Conservation (phyloP, 2,113 vertebrate genomes). For the Dromaius novaehollandiae region DNA sequence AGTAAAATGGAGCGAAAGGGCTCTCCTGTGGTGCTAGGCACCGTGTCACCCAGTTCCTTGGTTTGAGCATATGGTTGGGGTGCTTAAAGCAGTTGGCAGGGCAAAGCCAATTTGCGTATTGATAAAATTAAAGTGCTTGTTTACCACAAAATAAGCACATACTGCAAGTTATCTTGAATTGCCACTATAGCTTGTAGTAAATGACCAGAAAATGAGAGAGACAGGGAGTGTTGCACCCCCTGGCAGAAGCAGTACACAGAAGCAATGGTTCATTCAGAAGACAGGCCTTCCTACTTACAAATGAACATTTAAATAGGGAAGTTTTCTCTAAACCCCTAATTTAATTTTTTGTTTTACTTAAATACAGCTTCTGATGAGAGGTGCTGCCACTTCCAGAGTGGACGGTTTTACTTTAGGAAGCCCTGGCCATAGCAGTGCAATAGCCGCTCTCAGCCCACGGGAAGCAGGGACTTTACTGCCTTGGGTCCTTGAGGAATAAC, state of each 20-base stretch:
- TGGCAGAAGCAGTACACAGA: neutral
- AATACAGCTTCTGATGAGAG: neutral
- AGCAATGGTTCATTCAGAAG: neutral
- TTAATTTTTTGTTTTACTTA: neutral
- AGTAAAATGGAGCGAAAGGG: neutral
- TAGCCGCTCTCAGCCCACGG: rapidly evolving
- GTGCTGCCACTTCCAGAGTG: neutral
- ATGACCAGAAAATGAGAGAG: neutral
- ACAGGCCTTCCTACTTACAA: neutral
- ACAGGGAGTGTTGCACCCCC: neutral
- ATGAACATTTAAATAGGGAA: rapidly evolving
- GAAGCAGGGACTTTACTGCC: neutral
- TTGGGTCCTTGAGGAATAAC: neutral
- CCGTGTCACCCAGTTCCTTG: neutral
- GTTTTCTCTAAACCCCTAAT: neutral
- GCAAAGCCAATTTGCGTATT: neutral
- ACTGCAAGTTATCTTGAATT: neutral
- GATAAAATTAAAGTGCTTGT: neutral
- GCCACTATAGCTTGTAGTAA: neutral
- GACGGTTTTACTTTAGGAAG: neutral
- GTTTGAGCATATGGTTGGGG: neutral
- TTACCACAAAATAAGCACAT: neutral
- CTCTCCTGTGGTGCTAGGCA: neutral
- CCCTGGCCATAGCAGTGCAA: rapidly evolving
- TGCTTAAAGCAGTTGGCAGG: neutral